phyloP scores from a whole-genome alignment of 2,888 invertebrate genomes.

The Diaprepes abbreviatus region DNA sequence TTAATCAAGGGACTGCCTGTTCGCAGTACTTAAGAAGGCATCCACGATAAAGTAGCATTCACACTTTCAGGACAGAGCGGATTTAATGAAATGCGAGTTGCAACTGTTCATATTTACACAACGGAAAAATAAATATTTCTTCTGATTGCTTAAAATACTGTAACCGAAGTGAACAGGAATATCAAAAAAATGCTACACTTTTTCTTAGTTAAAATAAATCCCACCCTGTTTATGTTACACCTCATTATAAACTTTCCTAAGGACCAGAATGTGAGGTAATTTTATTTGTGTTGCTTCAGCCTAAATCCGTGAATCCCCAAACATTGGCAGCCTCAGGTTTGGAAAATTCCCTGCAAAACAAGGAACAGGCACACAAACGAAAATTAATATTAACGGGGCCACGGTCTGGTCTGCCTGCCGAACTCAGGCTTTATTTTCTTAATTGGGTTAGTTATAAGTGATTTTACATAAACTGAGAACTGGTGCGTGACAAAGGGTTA shows the following conservation, averaged over 20 bases:
- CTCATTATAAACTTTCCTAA: constrained; percentile 35
- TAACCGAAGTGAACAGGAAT: too few species aligned
- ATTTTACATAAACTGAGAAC: constrained; percentile 47
- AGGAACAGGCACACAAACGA: constrained; percentile 38
- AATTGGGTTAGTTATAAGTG: constrained; percentile 49
- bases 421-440: constrained; percentile 46
- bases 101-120: too few species aligned
- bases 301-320: constrained; percentile 31
- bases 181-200: too few species aligned
- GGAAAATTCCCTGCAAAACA: constrained; percentile 35
- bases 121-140: too few species aligned
- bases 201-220: too few species aligned
- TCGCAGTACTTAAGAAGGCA: too few species aligned
- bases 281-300: constrained; percentile 30
- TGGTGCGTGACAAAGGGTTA: constrained; percentile 44
- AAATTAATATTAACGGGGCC: constrained; percentile 47
- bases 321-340: constrained; percentile 25
- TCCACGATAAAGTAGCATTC: too few species aligned
- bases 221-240: constrained; percentile 24
- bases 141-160: too few species aligned
- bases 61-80: too few species aligned
- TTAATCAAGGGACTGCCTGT: too few species aligned
- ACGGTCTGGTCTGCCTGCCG: constrained; percentile 28
- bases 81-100: too few species aligned
- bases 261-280: constrained; percentile 25